A percentile compares a stretch with the other conserved stretches of the same genome.
phyloP scores from a whole-genome alignment of 1,140 invertebrate genomes.

The Piezodorus guildinii region DNA sequence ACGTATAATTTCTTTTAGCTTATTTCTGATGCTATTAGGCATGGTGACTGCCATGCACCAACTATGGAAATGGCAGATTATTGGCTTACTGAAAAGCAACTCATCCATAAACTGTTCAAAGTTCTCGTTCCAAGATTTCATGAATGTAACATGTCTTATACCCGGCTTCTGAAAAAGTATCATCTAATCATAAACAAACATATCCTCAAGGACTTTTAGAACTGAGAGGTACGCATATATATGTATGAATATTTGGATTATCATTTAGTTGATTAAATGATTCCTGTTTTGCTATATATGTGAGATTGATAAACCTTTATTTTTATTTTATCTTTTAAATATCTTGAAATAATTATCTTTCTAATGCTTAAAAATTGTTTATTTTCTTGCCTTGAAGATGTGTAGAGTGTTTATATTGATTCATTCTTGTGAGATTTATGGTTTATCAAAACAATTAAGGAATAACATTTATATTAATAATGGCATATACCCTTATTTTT shows the following conservation, averaged over 20 bases:
- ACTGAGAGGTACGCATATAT: conserved; percentile 35
- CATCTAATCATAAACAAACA: conserved; percentile 31
- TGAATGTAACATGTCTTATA: conserved; percentile 55
- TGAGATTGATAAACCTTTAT: neutral
- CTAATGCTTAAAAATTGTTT: no score
- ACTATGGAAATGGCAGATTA: conserved; percentile 85
- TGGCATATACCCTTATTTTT: no score
- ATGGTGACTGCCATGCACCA: conserved; percentile 69
- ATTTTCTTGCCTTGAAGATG: no score
- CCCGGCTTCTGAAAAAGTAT: conserved; percentile 52
- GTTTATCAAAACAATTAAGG: no score
- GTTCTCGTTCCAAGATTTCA: conserved; percentile 74
- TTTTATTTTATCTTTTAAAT: no score
- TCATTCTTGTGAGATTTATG: no score
- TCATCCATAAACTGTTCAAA: conserved; percentile 87
- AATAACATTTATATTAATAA: no score
- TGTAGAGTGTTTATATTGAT: no score
- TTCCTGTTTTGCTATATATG: neutral
- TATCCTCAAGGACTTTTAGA: conserved; percentile 57
- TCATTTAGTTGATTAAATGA: neutral
- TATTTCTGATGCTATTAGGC: conserved; percentile 73
- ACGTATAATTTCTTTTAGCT: conserved; percentile 43
- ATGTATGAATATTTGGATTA: no score
- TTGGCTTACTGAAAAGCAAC: conserved; percentile 79
- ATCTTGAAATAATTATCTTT: no score